Base-by-base conservation (phyloP, 2,888 invertebrate species). In the Polia nebulosa region DNA sequence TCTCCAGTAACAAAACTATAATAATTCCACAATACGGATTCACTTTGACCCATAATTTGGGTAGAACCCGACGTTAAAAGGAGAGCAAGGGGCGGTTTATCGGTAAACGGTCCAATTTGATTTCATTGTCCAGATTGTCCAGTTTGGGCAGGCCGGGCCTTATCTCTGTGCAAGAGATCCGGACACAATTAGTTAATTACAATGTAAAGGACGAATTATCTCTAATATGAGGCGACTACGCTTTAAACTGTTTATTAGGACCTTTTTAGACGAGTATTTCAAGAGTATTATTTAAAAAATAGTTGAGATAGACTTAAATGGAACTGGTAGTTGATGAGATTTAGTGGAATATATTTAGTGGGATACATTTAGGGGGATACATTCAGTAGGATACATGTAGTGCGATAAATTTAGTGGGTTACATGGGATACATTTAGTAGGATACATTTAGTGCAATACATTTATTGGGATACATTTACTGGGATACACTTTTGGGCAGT, bases 131-230 rank as follows among this genome's bases (percentile, higher is more conserved):
- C 69, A 45, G 58, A 68, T 58, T 55, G 67, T 68, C 44, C 56
- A 66, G 49, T 49, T 41, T 6, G 62, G 58, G 22, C 45, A 44
- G 13, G 25, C 25, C 39, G 22, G 32, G 32, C 74, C 68, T 74
- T 75, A 80, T 76, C 80, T 74, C 32, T 17, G 39, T 20, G 15
- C 27, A 13, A 51, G 49, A 68, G 66, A 61, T 63, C 47, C 58
- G 79, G 59, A 67, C 45, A 69, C 76, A 80, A 77, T 80, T 80
- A 77, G 63, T 77, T 63, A 75, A 77, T 77, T 77, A 80, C 49
- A 41, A 63, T 63, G 59, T 59, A 62, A 57, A 34, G 63, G 76
- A 27, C 29, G 41, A 44, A 69, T 63, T 60, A 44, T 56, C 44
- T 47, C 36, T 60, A 52, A 52, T 52, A 45, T 49, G 56, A 52